These are phyloP conservation scores for Drosophila orosa DNA, from an alignment of 1,140 invertebrate species.

Conservation along the genomic window DNA sequence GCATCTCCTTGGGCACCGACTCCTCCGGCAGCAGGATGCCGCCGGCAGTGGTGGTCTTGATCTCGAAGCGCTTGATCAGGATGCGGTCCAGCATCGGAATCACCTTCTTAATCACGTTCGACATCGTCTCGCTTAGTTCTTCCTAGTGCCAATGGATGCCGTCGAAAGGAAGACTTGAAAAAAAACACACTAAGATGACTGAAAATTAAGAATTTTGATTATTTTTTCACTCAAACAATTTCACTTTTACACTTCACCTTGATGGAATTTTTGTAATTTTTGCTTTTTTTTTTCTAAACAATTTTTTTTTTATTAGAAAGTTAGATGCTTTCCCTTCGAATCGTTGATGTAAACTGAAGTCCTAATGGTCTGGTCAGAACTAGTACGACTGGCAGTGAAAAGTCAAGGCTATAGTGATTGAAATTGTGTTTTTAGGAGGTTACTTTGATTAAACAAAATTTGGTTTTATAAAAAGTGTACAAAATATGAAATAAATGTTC, in stretches of 20 bases:
- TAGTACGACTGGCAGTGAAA: not conserved
- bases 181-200: not conserved
- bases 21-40: constrained; percentile 99
- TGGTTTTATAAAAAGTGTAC: not conserved
- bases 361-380: not conserved
- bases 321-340: constrained; percentile 6
- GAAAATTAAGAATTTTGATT: constrained; percentile 1
- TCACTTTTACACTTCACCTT: not conserved
- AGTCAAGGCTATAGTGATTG: constrained; percentile 12
- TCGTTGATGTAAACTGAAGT: constrained; percentile 13
- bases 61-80: constrained; percentile 95
- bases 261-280: not conserved
- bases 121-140: constrained; percentile 23
- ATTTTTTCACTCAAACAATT: not conserved
- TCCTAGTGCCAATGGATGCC: not conserved
- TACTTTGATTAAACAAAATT: constrained; percentile 3
- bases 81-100: constrained; percentile 98
- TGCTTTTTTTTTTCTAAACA: not conserved
- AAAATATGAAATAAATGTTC: not conserved
- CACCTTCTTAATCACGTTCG: constrained; percentile 89
- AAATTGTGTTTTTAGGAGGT: not conserved
- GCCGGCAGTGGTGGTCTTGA: constrained; percentile 96
- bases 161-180: not conserved
- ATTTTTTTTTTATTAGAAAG: constrained; percentile 1
- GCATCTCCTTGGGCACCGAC: constrained; percentile 95